Evolutionary conservation across 2,888 invertebrate genomes (phyloP), one percentile per base, ranked within the genome.

Genomic region (Saturnia japonica): DNA sequence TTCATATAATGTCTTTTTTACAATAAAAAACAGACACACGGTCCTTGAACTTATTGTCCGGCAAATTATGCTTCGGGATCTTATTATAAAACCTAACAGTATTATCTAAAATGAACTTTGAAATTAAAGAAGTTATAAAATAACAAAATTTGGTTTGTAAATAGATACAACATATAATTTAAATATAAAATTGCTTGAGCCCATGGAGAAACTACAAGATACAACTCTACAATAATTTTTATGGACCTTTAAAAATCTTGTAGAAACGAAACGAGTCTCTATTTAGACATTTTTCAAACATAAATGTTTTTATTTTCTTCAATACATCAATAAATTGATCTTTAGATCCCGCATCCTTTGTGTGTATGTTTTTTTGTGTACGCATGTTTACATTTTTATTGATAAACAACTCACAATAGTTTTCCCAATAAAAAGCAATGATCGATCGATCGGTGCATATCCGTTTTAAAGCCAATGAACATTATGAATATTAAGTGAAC

Each of bases 371-470:
- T 54, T n/a, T 79, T 79, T 78, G 70, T 75, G 62, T 57, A 62
- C 43, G 72, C 78, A 75, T 85, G 81, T 85, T 87, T 85, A 82
- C 81, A 80, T 86, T 84, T 80, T 83, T 80, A 81, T 85, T 82
- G 81, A 84, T 82, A 82, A 84, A 83, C 76, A 82, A 82, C 78
- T 28, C 80, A 86, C 85, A 87, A 86, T 85, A 82, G 83, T 81
- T 80, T 79, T 78, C 78, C 80, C 80, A 88, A 90, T 88, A 91
- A 89, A 88, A 88, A 85, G 77, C 75, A 73, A 79, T 90, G 90
- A 91, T 89, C 84, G 89, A 90, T 91, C 85, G 86, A 88, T 84
- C 83, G 84, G 80, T 82, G 81, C 80, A 84, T 87, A 87, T 88
- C 87, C 86, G 85, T 84, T 85, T 82, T 81, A 82, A 82, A 74